Conservation (phyloP, 2,797 vertebrate genomes). For the Lepus townsendii region DNA sequence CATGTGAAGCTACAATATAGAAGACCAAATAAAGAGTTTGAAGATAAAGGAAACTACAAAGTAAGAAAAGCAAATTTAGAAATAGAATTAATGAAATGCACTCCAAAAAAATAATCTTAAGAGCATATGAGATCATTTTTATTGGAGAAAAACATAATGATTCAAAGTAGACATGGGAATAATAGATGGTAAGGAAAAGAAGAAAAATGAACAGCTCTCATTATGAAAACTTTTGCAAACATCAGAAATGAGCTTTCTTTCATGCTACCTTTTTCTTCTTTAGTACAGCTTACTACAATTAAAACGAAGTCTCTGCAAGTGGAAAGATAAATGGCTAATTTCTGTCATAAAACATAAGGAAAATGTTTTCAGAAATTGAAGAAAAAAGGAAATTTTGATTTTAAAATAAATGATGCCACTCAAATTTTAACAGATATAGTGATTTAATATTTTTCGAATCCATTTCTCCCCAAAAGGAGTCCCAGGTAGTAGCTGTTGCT, state of each 20-base stretch:
- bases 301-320: constrained; percentile 44
- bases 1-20: not conserved
- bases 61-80: constrained; percentile 58
- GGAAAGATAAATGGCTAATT: not conserved
- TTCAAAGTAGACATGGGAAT: constrained; percentile 11
- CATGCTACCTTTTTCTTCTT: constrained; percentile 34
- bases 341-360: not conserved
- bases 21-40: not conserved
- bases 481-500: not conserved
- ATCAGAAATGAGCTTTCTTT: not conserved
- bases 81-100: constrained; percentile 2
- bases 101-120: not conserved
- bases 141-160: constrained; percentile 26
- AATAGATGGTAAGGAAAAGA: constrained; percentile 44
- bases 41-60: constrained; percentile 4
- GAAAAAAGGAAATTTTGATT: not conserved
- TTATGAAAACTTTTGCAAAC: constrained; percentile 46
- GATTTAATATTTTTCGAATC: constrained; percentile 21
- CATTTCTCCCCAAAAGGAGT: not conserved
- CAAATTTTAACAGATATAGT: not conserved
- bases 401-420: constrained; percentile 55
- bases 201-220: constrained; percentile 37
- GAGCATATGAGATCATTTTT: constrained; percentile 2
- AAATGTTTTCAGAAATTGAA: constrained; percentile 44
- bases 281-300: constrained; percentile 41